Base-by-base conservation (phyloP, 1,140 invertebrate genomes). In the Panulirus ornatus region DNA sequence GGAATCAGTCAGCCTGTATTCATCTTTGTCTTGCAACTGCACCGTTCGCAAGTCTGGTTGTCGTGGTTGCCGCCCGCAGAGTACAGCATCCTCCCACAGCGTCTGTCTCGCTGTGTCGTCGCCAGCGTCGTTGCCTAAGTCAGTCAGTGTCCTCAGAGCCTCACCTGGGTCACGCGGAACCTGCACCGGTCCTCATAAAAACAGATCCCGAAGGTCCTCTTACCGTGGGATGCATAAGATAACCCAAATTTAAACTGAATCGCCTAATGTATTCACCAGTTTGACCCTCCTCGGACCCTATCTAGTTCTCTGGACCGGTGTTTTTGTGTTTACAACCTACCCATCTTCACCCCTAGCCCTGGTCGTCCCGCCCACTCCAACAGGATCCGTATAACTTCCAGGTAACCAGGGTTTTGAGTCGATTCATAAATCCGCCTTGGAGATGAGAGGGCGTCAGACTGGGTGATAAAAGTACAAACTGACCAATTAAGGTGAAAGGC, bases 381-480 rank as follows among this genome's bases (percentile, higher is more conserved):
- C 70, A 71, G 81, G 81, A 70, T 42, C 27, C 83, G 40, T 51
- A 70, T 75, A 75, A 42, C 70, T 36, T 85, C 66, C 22, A 75
- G 47, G 71, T 36, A 47, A 66, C 70, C 83, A 85, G 51, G 34
- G 70, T 75, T 85, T 36, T 42, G 51, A 85, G 70, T 75, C 44
- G 70, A 85, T 85, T 73, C 70, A 85, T 85, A 85, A 85, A 85
- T 85, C 70, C 75, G 83, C 75, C 83, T 85, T 73, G 75, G 51
- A 70, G 70, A 73, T 85, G 83, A 85, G 40, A 51, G 58, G 42
- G 70, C 70, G 70, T 85, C 83, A 85, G 83, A 47, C 70, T 36
- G 42, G 83, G 27, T 36, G 83, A 85, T 75, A 85, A 85, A 85
- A 85, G 66, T 71, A 85, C 83, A 85, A 85, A 75, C 70, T 85